Percentiles rank a stretch among this genome's conserved stretches.
Evolutionary conservation across 2,797 vertebrate species (phyloP).

Genomic region (Schizopygopsis malacanthus): DNA sequence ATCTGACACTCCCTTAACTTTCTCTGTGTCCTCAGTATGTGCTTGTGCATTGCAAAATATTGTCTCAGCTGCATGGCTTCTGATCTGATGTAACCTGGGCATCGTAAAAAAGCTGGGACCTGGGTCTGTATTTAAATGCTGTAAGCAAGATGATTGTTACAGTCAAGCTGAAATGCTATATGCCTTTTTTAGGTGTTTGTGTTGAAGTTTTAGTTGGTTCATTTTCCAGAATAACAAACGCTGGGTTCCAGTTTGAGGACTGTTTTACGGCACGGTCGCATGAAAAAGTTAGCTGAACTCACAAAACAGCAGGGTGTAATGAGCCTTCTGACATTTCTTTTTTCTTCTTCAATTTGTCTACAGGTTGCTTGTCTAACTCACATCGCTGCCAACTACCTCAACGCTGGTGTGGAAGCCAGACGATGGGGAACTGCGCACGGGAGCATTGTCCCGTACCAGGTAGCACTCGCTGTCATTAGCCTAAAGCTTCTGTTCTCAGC

Average conservation of each 20-base stretch:
- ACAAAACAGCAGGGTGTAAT: slow-evolving; percentile 41
- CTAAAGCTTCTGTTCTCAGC: too few relatives aligned
- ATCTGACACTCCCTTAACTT: slow-evolving; percentile 51
- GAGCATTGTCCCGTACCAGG: slow-evolving; percentile 97
- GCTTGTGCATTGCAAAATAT: slow-evolving; percentile 53
- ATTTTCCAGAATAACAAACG: slow-evolving; percentile 29
- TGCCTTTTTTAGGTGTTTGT: neutral
- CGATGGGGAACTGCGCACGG: slow-evolving; percentile 95
- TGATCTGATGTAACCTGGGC: slow-evolving; percentile 48
- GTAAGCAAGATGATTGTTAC: neutral
- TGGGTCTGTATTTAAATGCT: neutral
- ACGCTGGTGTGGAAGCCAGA: slow-evolving; percentile 82
- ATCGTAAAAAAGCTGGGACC: slow-evolving; percentile 36
- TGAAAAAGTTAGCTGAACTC: slow-evolving; percentile 18
- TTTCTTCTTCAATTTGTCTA: slow-evolving; percentile 40
- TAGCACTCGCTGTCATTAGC: slow-evolving; percentile 53
- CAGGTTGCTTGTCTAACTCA: slow-evolving; percentile 95
- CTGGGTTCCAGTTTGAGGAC: slow-evolving; percentile 3
- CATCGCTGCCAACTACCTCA: slow-evolving; percentile 92
- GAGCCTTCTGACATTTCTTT: slow-evolving; percentile 27
- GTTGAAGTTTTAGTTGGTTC: slow-evolving; percentile 7
- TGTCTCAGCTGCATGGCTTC: slow-evolving; percentile 55
- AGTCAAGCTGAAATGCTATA: neutral
- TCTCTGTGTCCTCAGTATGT: slow-evolving; percentile 32
- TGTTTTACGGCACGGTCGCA: neutral